These are phyloP conservation scores for Epizoanthus scotinus DNA, from an alignment of 92 coral and sea anemone genomes.

Conservation along the genomic window DNA sequence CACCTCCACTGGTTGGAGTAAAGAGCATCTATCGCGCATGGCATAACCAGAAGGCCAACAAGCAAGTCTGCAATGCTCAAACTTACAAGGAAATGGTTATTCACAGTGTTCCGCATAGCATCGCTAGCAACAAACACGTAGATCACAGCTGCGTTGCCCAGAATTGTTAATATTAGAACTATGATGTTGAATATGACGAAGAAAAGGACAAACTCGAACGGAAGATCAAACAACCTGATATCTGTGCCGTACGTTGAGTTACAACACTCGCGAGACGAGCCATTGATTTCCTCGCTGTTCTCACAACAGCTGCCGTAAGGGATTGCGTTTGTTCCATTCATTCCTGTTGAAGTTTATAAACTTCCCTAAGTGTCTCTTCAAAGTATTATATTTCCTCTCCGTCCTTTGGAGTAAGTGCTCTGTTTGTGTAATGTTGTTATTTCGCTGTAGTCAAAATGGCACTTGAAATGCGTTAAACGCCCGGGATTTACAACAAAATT, in stretches of 20 bases:
- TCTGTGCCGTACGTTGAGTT: not conserved
- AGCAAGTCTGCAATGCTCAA: constrained; percentile 68
- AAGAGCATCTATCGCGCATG: constrained; percentile 69
- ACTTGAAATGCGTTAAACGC: too few species aligned
- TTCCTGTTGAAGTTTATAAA: not conserved
- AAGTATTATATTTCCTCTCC: too few species aligned
- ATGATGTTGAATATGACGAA: constrained; percentile 43
- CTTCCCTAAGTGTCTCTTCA: not conserved
- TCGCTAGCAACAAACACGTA: constrained; percentile 54
- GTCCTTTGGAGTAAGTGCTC: too few species aligned
- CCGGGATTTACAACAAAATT: too few species aligned
- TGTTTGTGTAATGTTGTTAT: too few species aligned
- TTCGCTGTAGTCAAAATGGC: too few species aligned
- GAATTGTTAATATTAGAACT: constrained; percentile 47
- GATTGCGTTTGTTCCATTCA: not conserved
- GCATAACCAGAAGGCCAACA: constrained; percentile 76
- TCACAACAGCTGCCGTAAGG: constrained; percentile 6
- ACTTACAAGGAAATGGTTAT: constrained; percentile 63
- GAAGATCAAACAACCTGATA: constrained; percentile 55
- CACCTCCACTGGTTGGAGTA: constrained; percentile 68
- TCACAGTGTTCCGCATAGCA: constrained; percentile 45
- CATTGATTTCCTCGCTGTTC: not conserved
- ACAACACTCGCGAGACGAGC: not conserved
- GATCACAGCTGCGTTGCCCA: constrained; percentile 66
- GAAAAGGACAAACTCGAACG: constrained; percentile 53